Conservation (phyloP, 2,113 vertebrate species). For the Myotis davidii region DNA sequence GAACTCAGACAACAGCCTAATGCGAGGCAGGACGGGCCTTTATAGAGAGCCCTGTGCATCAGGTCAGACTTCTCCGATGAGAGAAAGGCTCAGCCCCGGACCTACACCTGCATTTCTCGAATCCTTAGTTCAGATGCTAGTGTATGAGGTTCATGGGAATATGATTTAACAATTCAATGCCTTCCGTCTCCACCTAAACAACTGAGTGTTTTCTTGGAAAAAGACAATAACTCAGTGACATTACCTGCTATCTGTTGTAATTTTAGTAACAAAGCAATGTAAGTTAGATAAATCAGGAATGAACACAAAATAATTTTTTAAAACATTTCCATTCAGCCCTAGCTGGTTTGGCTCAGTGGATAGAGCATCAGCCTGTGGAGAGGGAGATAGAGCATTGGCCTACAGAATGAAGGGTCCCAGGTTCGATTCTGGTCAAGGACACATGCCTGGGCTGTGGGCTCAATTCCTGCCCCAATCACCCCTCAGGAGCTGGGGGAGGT, state of each 20-base stretch:
- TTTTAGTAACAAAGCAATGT: background rate
- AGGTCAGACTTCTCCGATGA: background rate
- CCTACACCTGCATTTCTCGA: background rate
- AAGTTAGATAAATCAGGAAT: background rate
- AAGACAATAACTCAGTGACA: background rate
- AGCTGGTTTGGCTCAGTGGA: background rate
- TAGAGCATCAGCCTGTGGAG: no score
- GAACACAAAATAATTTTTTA: background rate
- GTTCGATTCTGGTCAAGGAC: no score
- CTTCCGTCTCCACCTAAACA: background rate
- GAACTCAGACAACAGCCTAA: background rate
- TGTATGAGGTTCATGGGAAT: background rate
- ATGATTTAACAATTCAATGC: background rate
- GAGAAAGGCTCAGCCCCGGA: background rate
- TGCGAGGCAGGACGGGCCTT: background rate
- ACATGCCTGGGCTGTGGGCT: no score
- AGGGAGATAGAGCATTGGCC: no score
- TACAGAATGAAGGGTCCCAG: no score
- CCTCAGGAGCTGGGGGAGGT: no score
- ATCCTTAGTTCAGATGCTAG: background rate
- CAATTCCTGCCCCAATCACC: rapidly evolving
- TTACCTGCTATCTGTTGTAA: background rate
- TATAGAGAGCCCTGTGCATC: rapidly evolving
- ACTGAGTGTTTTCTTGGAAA: background rate
- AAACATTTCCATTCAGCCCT: background rate